Evolutionary conservation across 1,140 invertebrate genomes (phyloP).

Genomic region (Rhopalosiphum padi): DNA sequence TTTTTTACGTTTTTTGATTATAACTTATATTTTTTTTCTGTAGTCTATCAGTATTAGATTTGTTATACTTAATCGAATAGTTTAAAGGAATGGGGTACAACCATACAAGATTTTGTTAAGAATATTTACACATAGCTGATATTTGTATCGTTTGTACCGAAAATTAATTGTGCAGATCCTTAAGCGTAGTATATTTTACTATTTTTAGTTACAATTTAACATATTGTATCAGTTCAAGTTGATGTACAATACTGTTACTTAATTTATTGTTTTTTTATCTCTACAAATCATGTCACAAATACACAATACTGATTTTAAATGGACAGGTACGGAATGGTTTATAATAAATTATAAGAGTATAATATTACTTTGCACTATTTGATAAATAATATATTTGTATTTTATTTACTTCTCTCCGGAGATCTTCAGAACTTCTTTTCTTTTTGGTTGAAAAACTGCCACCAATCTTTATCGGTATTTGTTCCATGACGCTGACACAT

Average conservation of each 20-base stretch:
- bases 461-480: conserved; percentile 78
- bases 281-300: neutral
- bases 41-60: neutral
- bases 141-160: neutral
- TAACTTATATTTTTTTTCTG: neutral
- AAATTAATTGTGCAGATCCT: neutral
- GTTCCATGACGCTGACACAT: conserved; percentile 81
- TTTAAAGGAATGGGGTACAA: neutral
- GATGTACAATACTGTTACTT: neutral
- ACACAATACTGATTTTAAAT: neutral
- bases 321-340: neutral
- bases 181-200: neutral
- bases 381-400: conserved; percentile 6
- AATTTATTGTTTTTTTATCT: neutral
- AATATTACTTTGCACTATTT: neutral
- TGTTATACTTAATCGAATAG: neutral
- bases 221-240: too few relatives aligned
- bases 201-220: neutral
- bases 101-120: neutral
- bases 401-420: conserved; percentile 75
- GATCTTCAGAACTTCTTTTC: conserved; percentile 75
- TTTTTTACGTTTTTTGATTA: neutral
- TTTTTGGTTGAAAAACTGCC: conserved; percentile 71
- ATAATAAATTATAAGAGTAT: neutral
- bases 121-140: neutral